These are phyloP conservation scores for Eumaeus atala DNA, from an alignment of 1,140 invertebrate species.

Conservation along the genomic window DNA sequence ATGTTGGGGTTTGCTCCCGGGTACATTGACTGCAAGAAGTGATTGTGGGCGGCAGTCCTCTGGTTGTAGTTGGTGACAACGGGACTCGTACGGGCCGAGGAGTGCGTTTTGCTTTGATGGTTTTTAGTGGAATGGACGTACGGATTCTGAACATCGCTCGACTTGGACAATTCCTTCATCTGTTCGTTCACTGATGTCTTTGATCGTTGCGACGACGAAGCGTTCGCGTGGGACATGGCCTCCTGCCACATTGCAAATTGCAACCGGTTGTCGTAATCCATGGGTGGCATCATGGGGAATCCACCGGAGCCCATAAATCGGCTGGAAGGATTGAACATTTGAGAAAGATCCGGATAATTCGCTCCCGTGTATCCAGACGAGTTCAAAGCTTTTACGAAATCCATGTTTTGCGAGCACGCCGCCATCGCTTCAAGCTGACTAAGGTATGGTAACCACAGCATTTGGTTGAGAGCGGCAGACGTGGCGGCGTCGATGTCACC, in stretches of 20 bases:
- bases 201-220: slow-evolving; percentile 52
- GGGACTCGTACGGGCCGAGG: slow-evolving; percentile 67
- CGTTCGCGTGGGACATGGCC: slow-evolving; percentile 73
- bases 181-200: slow-evolving; percentile 49
- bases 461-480: slow-evolving; percentile 79
- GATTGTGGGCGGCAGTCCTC: slow-evolving; percentile 48
- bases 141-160: slow-evolving; percentile 59
- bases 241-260: slow-evolving; percentile 82
- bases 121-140: slow-evolving; percentile 66
- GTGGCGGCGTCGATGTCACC: slow-evolving; percentile 80
- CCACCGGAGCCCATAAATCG: slow-evolving; percentile 59
- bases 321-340: slow-evolving; percentile 65
- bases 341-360: slow-evolving; percentile 69
- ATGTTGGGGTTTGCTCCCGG: slow-evolving; percentile 52
- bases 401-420: slow-evolving; percentile 67
- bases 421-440: slow-evolving; percentile 75
- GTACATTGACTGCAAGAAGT: slow-evolving; percentile 57
- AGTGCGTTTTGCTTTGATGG: slow-evolving; percentile 51
- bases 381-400: slow-evolving; percentile 69
- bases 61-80: slow-evolving; percentile 59
- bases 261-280: slow-evolving; percentile 76
- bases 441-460: slow-evolving; percentile 81
- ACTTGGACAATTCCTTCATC: slow-evolving; percentile 56
- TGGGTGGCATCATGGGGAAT: slow-evolving; percentile 67
- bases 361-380: slow-evolving; percentile 61